Conservation (phyloP, 2,888 invertebrate species). For the Drosophila koepferae region DNA sequence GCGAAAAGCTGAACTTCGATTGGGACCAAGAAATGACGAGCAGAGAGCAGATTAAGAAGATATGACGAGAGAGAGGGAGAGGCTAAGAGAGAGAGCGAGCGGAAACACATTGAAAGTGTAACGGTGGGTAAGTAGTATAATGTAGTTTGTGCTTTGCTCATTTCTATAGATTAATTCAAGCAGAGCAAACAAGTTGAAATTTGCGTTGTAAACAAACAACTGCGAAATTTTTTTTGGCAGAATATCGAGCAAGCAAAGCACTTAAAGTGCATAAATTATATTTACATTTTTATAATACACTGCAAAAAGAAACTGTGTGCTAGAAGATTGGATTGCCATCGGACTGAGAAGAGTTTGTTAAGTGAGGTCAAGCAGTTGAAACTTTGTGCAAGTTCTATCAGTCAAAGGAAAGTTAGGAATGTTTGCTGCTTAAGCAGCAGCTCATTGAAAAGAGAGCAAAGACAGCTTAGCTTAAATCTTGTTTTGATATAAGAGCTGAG, state of each 20-base stretch:
- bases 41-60: slow-evolving; percentile 24
- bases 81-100: too few species aligned
- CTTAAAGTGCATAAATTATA: slow-evolving; percentile 36
- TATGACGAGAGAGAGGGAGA: not conserved
- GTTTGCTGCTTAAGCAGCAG: not conserved
- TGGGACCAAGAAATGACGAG: slow-evolving; percentile 54
- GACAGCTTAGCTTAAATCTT: not conserved
- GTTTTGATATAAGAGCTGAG: not conserved
- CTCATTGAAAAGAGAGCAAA: not conserved
- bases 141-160: slow-evolving; percentile 41
- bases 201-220: slow-evolving; percentile 38
- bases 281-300: slow-evolving; percentile 16
- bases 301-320: not conserved
- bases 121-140: not conserved
- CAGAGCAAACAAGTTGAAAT: slow-evolving; percentile 40
- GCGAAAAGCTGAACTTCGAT: slow-evolving; percentile 51
- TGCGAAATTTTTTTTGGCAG: slow-evolving; percentile 19
- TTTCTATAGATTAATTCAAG: slow-evolving; percentile 64
- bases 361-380: slow-evolving; percentile 5
- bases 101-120: slow-evolving; percentile 1
- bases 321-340: not conserved
- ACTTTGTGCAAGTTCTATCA: not conserved
- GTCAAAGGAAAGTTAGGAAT: not conserved
- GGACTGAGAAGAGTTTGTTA: not conserved
- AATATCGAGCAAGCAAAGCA: slow-evolving; percentile 5